Evolutionary conservation across 2,113 vertebrate species (phyloP).

Genomic region (Cygnus atratus): DNA sequence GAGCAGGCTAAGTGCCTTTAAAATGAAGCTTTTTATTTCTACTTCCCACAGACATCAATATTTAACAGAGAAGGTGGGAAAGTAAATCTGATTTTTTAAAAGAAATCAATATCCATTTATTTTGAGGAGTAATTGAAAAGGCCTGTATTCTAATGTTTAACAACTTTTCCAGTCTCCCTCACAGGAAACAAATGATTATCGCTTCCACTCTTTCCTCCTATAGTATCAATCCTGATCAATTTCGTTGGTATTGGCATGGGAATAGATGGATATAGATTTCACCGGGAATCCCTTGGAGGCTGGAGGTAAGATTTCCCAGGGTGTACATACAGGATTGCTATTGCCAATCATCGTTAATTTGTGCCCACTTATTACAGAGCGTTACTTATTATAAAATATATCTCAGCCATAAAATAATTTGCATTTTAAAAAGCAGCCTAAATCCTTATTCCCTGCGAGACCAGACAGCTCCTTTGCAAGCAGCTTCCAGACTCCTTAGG

Average conservation of each 20-base stretch:
- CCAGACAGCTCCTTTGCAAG: conserved; percentile 66
- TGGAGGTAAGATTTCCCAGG: conserved; percentile 58
- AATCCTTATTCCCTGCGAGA: conserved; percentile 65
- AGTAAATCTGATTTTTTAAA: conserved; percentile 62
- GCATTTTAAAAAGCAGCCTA: conserved; percentile 74
- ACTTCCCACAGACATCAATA: conserved; percentile 71
- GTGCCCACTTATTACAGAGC: conserved; percentile 65
- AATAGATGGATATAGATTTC: conserved; percentile 60
- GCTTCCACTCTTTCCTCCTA: conserved; percentile 4
- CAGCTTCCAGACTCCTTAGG: conserved; percentile 61
- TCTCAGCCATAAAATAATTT: conserved; percentile 71
- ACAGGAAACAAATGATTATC: conserved; percentile 54
- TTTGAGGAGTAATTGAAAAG: conserved; percentile 66
- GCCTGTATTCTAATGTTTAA: conserved; percentile 66
- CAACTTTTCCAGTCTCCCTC: conserved; percentile 63
- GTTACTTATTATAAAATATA: conserved; percentile 71
- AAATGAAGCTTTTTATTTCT: conserved; percentile 62
- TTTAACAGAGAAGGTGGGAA: conserved; percentile 70
- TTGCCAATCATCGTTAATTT: conserved; percentile 71
- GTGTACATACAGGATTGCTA: conserved; percentile 48
- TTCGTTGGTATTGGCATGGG: conserved; percentile 16
- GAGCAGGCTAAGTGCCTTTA: conserved; percentile 49
- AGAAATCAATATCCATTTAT: conserved; percentile 69
- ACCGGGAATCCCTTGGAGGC: conserved; percentile 40
- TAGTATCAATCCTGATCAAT: conserved; percentile 65